These are phyloP conservation scores for Acronicta psi DNA, from an alignment of 2,888 invertebrate species.

Conservation along the genomic window DNA sequence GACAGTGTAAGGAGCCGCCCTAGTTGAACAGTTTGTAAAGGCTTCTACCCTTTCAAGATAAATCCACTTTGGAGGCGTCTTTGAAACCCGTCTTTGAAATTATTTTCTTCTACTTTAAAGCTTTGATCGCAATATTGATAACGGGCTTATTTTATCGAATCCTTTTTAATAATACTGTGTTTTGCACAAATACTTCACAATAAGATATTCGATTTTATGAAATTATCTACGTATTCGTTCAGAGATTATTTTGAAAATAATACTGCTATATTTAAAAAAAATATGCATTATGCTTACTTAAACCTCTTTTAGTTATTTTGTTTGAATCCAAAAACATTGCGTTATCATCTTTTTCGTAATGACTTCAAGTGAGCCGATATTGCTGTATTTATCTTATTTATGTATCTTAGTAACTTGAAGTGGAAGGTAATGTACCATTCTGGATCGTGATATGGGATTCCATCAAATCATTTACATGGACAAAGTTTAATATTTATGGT, in stretches of 20 bases:
- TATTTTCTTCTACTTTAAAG: slow-evolving; percentile 56
- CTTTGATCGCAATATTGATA: slow-evolving; percentile 60
- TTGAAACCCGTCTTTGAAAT: slow-evolving; percentile 60
- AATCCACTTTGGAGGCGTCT: slow-evolving; percentile 70
- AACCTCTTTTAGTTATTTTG: background rate
- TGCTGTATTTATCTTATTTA: slow-evolving; percentile 63
- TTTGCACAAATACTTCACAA: slow-evolving; percentile 5
- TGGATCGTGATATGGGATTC: slow-evolving; percentile 70
- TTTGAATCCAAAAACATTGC: no score
- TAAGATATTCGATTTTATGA: background rate
- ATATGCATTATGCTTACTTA: no score
- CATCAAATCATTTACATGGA: slow-evolving; percentile 70
- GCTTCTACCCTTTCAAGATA: slow-evolving; percentile 69
- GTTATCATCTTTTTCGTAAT: slow-evolving; percentile 28
- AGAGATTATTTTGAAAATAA: no score
- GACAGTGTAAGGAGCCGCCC: slow-evolving; percentile 70
- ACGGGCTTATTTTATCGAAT: slow-evolving; percentile 33
- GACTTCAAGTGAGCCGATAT: slow-evolving; percentile 61
- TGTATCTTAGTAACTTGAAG: slow-evolving; percentile 72
- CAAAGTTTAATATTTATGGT: slow-evolving; percentile 71
- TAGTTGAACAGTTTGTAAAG: slow-evolving; percentile 70
- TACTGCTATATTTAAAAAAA: no score
- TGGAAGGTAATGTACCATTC: slow-evolving; percentile 77
- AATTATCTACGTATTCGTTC: no score
- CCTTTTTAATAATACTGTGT: slow-evolving; percentile 19